Evolutionary conservation across 2,797 vertebrate species (phyloP), one percentile per base, ranked within the genome.

Genomic region (Orientallactaga sibirica): DNA sequence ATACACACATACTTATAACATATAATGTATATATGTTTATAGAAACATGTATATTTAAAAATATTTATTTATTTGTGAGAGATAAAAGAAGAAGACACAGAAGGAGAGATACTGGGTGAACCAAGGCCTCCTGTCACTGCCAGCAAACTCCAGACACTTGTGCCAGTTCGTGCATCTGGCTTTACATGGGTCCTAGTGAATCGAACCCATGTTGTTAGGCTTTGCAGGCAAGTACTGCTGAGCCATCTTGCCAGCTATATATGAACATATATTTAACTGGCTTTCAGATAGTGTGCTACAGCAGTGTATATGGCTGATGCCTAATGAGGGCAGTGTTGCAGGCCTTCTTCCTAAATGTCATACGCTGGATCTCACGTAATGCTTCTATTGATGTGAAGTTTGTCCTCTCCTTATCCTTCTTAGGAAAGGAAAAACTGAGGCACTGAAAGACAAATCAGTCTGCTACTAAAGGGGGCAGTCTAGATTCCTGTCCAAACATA

Each of bases 221-320:
- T 55, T 55, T 55, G 55, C 55, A 55, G 55, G 55, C 55, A 55
- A 11, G 11, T 14, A 55, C 55, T 55, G 12, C 55, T 55, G 55
- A 55, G 55, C 55, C 15, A 55, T 15, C 7, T 55, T 9, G 6
- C 10, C 55, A 55, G 55, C 55, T 41, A 24, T 93, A 27, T 18
- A 64, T 37, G 67, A 10, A 58, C 27, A 80, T 29, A 41, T 1
- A 55, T 20, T 71, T 70, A 43, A 15, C 12, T 68, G 76, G 7
- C 29, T 90, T 95, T 87, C 20, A 78, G 15, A 5, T 90, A n/a
- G 52, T 8, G 85, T 90, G 74, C 90, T 61, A 43, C 61, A 90
- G 58, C 9, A 33, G 64, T 64, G 70, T 4, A n/a, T 37, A 15
- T 10, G 58, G 48, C 48, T 83, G 55, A 48, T 74, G 52, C 16